These are phyloP conservation scores for Ceratoteleas bidentatus DNA, from an alignment of 1,140 invertebrate species.

Conservation along the genomic window DNA sequence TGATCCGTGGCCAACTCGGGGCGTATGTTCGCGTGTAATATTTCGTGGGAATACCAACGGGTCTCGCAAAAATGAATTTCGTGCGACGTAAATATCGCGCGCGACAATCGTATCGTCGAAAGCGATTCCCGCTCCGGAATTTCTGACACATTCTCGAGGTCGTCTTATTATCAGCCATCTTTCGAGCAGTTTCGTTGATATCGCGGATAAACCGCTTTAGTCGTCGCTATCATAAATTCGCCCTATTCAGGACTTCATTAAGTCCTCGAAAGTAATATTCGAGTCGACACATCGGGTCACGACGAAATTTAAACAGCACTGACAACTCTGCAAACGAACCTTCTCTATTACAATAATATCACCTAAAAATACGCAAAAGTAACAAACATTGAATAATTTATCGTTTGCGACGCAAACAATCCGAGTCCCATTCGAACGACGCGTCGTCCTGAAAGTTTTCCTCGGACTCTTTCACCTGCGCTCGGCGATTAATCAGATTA, in stretches of 20 bases:
- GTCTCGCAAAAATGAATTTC: not conserved
- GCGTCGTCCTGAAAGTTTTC: too few species aligned
- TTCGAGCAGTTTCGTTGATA: slow-evolving; percentile 2
- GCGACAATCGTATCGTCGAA: slow-evolving; percentile 7
- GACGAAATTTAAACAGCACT: too few species aligned
- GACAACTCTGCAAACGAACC: too few species aligned
- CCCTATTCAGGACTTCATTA: not conserved
- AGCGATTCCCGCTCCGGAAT: slow-evolving; percentile 18
- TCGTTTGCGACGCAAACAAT: too few species aligned
- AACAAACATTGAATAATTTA: not conserved
- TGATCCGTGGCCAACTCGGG: not conserved
- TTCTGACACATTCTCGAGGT: slow-evolving; percentile 14
- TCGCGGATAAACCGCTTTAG: slow-evolving; percentile 2
- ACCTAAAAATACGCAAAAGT: not conserved
- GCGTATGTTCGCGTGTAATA: not conserved
- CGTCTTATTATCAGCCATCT: slow-evolving; percentile 27
- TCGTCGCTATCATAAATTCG: not conserved
- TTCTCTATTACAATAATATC: not conserved
- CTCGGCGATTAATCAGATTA: not conserved
- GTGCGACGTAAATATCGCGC: slow-evolving; percentile 11
- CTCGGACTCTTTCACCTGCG: too few species aligned
- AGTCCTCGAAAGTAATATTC: not conserved
- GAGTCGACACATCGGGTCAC: too few species aligned
- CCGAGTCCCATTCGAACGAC: too few species aligned
- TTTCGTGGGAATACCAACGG: not conserved